A percentile compares a stretch with the other conserved stretches of the same genome.
Evolutionary conservation across 2,113 vertebrate species (phyloP).

Genomic region (Cisticola juncidis): DNA sequence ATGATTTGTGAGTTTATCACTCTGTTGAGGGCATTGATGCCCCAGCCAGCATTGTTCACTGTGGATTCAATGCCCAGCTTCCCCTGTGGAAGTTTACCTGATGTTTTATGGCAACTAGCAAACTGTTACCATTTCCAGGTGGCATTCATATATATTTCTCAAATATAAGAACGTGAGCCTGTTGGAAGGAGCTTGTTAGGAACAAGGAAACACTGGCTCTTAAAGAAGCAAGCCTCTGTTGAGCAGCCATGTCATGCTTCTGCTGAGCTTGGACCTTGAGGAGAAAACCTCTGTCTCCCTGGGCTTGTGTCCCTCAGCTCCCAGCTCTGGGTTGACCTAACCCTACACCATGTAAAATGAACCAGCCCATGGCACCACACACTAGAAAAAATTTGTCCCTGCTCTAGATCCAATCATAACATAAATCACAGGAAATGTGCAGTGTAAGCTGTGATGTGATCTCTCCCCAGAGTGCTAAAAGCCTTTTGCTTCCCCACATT

Average conservation of each 20-base stretch:
- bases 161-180: background rate
- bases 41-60: background rate
- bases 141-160: background rate
- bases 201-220: background rate
- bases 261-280: no score
- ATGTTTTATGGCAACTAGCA: background rate
- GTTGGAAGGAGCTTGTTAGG: background rate
- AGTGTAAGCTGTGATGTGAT: background rate
- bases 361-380: background rate
- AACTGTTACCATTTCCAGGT: background rate
- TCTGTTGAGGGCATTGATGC: background rate
- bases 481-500: background rate
- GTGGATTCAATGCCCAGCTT: rapidly evolving
- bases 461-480: background rate
- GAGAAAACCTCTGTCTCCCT: background rate
- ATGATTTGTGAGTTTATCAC: background rate
- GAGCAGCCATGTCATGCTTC: background rate
- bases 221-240: background rate
- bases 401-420: background rate
- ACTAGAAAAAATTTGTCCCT: background rate
- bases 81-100: background rate
- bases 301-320: background rate
- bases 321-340: background rate
- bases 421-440: background rate
- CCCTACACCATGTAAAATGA: background rate